phyloP scores from a whole-genome alignment of 2,888 invertebrate species.

The Camponotus fellah region DNA sequence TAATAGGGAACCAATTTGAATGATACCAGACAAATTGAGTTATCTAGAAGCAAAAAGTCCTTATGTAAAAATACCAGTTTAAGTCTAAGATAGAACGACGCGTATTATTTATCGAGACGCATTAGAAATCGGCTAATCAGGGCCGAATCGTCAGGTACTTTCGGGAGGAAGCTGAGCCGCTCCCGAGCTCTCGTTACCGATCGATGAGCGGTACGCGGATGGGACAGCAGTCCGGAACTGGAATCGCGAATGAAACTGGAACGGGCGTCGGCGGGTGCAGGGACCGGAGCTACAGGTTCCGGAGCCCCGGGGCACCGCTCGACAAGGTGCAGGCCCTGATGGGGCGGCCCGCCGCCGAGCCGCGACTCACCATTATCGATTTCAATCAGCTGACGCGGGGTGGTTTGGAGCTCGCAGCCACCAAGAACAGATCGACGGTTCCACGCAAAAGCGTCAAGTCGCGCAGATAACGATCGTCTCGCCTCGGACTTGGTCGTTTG shows the following conservation, averaged over 20 bases:
- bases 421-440: slow-evolving; percentile 77
- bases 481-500: slow-evolving; percentile 17
- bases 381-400: slow-evolving; percentile 90
- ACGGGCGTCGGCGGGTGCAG: slow-evolving; percentile 76
- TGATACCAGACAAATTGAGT: too few species aligned
- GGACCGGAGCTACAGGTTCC: slow-evolving; percentile 82
- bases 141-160: slow-evolving; percentile 78
- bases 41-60: not conserved
- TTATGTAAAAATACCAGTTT: not conserved
- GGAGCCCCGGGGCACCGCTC: slow-evolving; percentile 80
- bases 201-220: slow-evolving; percentile 83
- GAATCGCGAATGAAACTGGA: slow-evolving; percentile 73
- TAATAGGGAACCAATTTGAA: not conserved
- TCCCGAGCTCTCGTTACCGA: slow-evolving; percentile 78
- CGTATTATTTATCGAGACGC: slow-evolving; percentile 7
- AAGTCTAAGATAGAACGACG: not conserved
- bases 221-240: slow-evolving; percentile 71
- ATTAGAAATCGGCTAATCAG: slow-evolving; percentile 34
- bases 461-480: slow-evolving; percentile 66
- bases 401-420: slow-evolving; percentile 87
- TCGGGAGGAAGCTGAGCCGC: slow-evolving; percentile 78
- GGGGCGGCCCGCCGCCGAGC: slow-evolving; percentile 82
- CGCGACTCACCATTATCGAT: slow-evolving; percentile 91
- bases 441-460: slow-evolving; percentile 61
- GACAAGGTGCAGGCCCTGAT: slow-evolving; percentile 74